These are phyloP conservation scores for Bombus polaris DNA, from an alignment of 1,140 invertebrate species.

Conservation along the genomic window DNA sequence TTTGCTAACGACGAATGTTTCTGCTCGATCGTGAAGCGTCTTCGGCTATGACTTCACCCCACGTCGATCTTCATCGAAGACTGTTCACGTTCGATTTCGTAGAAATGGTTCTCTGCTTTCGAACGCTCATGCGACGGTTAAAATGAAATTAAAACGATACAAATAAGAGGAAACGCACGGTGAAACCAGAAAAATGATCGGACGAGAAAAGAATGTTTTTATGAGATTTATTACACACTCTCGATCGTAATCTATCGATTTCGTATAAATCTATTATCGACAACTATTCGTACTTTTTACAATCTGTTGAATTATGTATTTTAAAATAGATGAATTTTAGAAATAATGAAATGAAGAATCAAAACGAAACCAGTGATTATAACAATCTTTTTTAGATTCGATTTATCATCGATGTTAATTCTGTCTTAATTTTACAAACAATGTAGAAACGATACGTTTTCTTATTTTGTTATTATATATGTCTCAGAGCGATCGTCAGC, in stretches of 20 bases:
- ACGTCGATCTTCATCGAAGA: not conserved
- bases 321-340: not conserved
- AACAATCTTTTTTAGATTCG: not conserved
- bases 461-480: not conserved
- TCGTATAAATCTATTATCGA: not conserved
- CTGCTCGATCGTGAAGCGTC: not conserved
- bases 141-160: not conserved
- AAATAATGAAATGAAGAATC: not conserved
- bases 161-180: not conserved
- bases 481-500: slow-evolving; percentile 21
- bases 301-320: not conserved
- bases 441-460: not conserved
- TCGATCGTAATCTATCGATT: not conserved
- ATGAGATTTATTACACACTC: not conserved
- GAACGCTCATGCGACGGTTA: not conserved
- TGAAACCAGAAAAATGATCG: not conserved
- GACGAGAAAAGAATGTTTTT: not conserved
- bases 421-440: not conserved
- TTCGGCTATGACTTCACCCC: slow-evolving; percentile 1
- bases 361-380: not conserved
- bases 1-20: not conserved
- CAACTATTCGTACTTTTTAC: not conserved
- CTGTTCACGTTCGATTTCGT: not conserved
- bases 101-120: not conserved
- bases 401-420: not conserved